Base-by-base conservation (phyloP, 2,888 invertebrate genomes). In the Orthosia incerta region DNA sequence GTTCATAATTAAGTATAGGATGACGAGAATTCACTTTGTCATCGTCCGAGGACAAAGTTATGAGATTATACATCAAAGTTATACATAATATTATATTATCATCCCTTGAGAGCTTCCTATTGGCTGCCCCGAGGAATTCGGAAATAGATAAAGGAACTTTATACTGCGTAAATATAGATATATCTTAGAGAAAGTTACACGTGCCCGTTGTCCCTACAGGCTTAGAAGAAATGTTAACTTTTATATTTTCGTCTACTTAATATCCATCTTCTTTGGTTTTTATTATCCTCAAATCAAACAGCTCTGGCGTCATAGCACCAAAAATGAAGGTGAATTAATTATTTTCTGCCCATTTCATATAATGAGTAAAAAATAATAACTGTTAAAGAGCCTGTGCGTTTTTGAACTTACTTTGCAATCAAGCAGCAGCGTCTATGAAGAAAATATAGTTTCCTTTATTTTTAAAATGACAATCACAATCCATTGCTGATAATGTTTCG, bases 21-120 rank as follows among this genome's bases (percentile, higher is more conserved):
- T 79, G 66, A 66, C 60, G 62, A 65, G 70, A 72, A 65, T 73
- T 80, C 68, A 76, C 76, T 85, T 79, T 72, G 71, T 84, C 79
- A 83, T 66, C 68, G 61, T 75, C 72, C 46, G 26, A 66, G 57
- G 66, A 70, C 56, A 13, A 80, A 72, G 71, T 84, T 77, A 59
- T 67, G 39, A 82, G 76, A 80, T 82, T 73, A 74, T 64, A 68
- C 66, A 61, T 73, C 66, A 64, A 85, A 79, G 60, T 79, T 74
- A 68, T 76, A 79, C 13, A 66, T 78, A 80, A 70, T 67, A 71
- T 59, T 61, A 76, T 65, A 65, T 55, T 59, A 71, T 71, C 12
- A 64, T 67, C 62, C 26, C 48, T 62, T 11, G n/a, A 65, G 64
- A 59, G 81, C 31, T 64, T 76, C 46, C 23, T 60, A 70, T 76